Evolutionary conservation across 2,888 invertebrate genomes (phyloP), one percentile per base, ranked within the genome.

Genomic region (Tuta absoluta): DNA sequence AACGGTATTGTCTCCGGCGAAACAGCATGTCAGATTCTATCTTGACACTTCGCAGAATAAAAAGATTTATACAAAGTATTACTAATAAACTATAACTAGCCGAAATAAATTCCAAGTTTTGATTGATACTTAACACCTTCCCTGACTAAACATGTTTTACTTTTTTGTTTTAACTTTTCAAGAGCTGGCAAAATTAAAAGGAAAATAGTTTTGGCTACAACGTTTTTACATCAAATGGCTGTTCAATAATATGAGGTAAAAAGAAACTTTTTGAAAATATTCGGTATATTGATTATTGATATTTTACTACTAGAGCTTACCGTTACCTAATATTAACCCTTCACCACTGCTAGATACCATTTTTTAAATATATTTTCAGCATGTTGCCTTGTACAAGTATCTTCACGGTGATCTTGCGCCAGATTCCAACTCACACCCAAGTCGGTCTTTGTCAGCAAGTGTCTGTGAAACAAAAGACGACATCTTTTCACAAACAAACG

Each of bases 401-500:
- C 45, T 45, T 45, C 5, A 45, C 45, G 17, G 45, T n/a, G n/a
- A 45, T 4, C n/a, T 45, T 17, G 45, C 17, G 7, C n/a, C 45
- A 45, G 45, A 45, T 45, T 45, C 45, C n/a, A 17, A 45, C 45
- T 45, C n/a, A 3, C n/a, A 17, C 23, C 23, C 51, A 24, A 14
- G 24, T 14, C 51, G 23, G 51, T 14, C 33, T 53, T 51, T 49
- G 21, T 21, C 49, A n/a, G 33, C 14, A 38, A 21, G 53, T 23
- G 23, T 21, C 62, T 23, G 38, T 23, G 48, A 62, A 19, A 62
- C 62, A 62, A 62, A 38, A 33, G 62, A 49, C 48, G 48, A 48
- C 62, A 62, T 62, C 51, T 62, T 62, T 53, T 62, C 53, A 37
- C 21, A 53, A 62, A 62, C 62, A 62, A 62, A 53, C 53, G 38